phyloP scores from a whole-genome alignment of 2,888 invertebrate genomes.

The Drosophila fulvimacula region DNA sequence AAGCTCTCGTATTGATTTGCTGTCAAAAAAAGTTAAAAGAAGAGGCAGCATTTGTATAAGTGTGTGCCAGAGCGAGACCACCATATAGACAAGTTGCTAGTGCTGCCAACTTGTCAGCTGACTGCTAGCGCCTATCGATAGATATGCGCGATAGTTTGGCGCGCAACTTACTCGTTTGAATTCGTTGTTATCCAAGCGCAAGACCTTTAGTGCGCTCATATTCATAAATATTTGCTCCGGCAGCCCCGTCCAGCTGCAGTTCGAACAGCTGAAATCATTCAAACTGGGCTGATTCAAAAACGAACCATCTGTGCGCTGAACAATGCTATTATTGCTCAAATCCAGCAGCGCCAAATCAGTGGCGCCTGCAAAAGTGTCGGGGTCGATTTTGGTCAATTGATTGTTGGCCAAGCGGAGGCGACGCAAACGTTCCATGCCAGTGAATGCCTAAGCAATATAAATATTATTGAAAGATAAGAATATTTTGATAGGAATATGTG shows the following conservation, averaged over 20 bases:
- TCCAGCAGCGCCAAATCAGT: constrained; percentile 80
- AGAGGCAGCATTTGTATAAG: constrained; percentile 13
- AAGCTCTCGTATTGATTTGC: constrained; percentile 84
- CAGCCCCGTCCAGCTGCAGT: constrained; percentile 83
- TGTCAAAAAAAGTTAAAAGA: constrained; percentile 56
- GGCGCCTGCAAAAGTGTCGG: constrained; percentile 82
- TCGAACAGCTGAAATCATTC: constrained; percentile 81
- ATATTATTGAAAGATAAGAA: background rate
- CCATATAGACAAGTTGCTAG: constrained; percentile 23
- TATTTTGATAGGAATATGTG: background rate
- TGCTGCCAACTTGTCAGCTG: constrained; percentile 45
- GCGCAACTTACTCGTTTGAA: constrained; percentile 79
- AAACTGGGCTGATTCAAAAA: constrained; percentile 82
- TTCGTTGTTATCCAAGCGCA: constrained; percentile 83
- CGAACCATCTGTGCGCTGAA: constrained; percentile 73
- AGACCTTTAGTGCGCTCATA: constrained; percentile 76
- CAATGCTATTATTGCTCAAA: constrained; percentile 83
- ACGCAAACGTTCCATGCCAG: constrained; percentile 75
- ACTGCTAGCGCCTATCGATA: constrained; percentile 47
- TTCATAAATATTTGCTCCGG: constrained; percentile 83
- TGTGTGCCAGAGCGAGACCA: constrained; percentile 48
- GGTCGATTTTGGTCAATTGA: constrained; percentile 79
- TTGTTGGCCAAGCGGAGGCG: constrained; percentile 83
- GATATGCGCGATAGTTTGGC: constrained; percentile 30
- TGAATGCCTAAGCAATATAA: constrained; percentile 78